Base-by-base conservation (phyloP, 2,113 vertebrate genomes). In the Myotis brandtii region DNA sequence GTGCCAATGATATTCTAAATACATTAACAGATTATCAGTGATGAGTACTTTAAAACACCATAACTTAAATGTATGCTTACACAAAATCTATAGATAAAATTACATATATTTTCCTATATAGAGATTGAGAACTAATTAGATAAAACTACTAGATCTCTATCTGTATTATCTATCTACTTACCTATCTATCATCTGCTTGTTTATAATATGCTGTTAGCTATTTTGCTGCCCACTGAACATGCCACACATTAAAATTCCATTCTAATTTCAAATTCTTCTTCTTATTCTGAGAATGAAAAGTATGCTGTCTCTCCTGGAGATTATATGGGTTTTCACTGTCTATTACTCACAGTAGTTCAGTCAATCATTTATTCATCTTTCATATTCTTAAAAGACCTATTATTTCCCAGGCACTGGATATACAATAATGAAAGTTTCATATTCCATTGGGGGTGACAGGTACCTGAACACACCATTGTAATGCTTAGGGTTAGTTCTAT, bases 351-450 rank as follows among this genome's bases (percentile, higher is more conserved):
- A 43, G 86, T 82, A 14, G 48, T 6, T 69, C 54, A 84, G 67
- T 73, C 37, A 81, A 5, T 79, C 27, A 69, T 46, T 86, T 91
- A 95, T 59, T 80, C 37, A 66, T 43, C 27, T 92, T 84, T 87
- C 17, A 56, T 18, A 48, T 56, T 88, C 25, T 95, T 93, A n/a
- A 92, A 90, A 40, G 8, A 37, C 46, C 40, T 82, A 37, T 79
- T 92, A 62, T 50, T 89, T 92, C 4, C 25, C 30, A 93, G 23
- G 46, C 9, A 83, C n/a, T 27, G 21, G 25, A 73, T 69, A 77
- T 84, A 30, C 9, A 54, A 54, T 87, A 37, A 73, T 32, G 25
- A 84, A 77, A 64, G 3, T 0, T 6, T 80, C 20, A 79, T 80
- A 52, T 88, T 70, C 6, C 25, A 76, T 1, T 70, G 50, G 23